Conservation (phyloP, 2,113 vertebrate species). For the Rattus rattus region DNA sequence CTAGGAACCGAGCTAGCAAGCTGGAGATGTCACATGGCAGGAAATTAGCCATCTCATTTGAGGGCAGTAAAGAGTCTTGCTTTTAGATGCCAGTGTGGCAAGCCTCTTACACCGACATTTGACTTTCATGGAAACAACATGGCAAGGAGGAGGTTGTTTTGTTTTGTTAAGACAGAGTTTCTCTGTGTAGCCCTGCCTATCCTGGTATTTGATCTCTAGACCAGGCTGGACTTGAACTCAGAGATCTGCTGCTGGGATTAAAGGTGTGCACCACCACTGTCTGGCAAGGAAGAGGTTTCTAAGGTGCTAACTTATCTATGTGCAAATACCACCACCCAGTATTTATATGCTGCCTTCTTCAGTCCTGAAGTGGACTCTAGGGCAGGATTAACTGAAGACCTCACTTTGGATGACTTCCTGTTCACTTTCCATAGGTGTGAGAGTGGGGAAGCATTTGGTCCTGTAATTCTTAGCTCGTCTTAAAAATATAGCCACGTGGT, state of each 20-base stretch:
- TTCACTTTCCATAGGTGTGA: constrained; percentile 5
- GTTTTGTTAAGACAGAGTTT: background rate
- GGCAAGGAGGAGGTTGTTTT: background rate
- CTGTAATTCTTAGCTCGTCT: constrained; percentile 64
- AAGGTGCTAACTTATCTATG: background rate
- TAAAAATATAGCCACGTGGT: constrained; percentile 64
- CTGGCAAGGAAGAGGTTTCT: background rate
- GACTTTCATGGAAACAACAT: background rate
- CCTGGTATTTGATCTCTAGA: background rate
- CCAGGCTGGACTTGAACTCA: background rate
- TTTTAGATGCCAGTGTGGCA: constrained; percentile 24
- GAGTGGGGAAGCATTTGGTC: background rate
- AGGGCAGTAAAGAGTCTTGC: background rate
- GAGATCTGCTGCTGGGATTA: background rate
- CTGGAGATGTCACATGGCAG: constrained; percentile 51
- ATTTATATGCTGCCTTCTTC: background rate
- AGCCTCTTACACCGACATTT: constrained; percentile 35
- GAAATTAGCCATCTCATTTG: constrained; percentile 69
- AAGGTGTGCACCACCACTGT: background rate
- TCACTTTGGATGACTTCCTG: background rate
- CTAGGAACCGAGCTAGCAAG: background rate
- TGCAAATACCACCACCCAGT: background rate
- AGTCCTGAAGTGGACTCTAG: background rate
- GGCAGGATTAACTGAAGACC: background rate
- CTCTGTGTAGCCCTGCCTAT: background rate